These are phyloP conservation scores for Castor canadensis DNA, from an alignment of 2,113 vertebrate species.

Conservation along the genomic window DNA sequence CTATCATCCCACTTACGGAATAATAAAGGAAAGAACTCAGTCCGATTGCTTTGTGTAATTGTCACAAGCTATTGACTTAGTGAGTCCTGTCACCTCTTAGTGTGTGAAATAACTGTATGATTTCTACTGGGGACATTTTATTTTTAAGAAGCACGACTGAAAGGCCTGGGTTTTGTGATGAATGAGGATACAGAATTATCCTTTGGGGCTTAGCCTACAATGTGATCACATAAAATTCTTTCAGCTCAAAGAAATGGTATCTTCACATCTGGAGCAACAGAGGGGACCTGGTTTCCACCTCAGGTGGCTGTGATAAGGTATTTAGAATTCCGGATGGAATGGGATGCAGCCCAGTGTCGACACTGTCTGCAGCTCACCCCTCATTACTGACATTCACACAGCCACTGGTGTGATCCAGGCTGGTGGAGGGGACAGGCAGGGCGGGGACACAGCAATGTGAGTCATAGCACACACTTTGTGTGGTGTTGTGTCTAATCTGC, in stretches of 20 bases:
- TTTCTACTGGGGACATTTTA: slow-evolving; percentile 67
- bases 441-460: slow-evolving; percentile 13
- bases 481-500: slow-evolving; percentile 48
- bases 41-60: slow-evolving; percentile 54
- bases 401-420: slow-evolving; percentile 49
- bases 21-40: slow-evolving; percentile 56
- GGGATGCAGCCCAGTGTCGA: neutral
- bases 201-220: slow-evolving; percentile 66
- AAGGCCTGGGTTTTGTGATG: slow-evolving; percentile 49
- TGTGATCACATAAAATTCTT: slow-evolving; percentile 73
- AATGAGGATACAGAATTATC: slow-evolving; percentile 74
- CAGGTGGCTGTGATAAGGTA: slow-evolving; percentile 77
- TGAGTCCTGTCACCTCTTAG: neutral
- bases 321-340: slow-evolving; percentile 67
- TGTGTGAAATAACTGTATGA: slow-evolving; percentile 50
- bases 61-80: slow-evolving; percentile 43
- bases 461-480: slow-evolving; percentile 2
- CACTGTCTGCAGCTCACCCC: slow-evolving; percentile 45
- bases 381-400: slow-evolving; percentile 41
- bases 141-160: slow-evolving; percentile 64
- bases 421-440: neutral
- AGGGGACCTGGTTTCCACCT: slow-evolving; percentile 67
- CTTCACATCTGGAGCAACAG: slow-evolving; percentile 67
- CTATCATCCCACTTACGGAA: neutral
- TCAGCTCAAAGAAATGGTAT: slow-evolving; percentile 77